Percentiles rank a stretch among this genome's conserved stretches.
These are phyloP conservation scores for Drosophila falleni DNA, from an alignment of 2,888 invertebrate species.

Conservation along the genomic window DNA sequence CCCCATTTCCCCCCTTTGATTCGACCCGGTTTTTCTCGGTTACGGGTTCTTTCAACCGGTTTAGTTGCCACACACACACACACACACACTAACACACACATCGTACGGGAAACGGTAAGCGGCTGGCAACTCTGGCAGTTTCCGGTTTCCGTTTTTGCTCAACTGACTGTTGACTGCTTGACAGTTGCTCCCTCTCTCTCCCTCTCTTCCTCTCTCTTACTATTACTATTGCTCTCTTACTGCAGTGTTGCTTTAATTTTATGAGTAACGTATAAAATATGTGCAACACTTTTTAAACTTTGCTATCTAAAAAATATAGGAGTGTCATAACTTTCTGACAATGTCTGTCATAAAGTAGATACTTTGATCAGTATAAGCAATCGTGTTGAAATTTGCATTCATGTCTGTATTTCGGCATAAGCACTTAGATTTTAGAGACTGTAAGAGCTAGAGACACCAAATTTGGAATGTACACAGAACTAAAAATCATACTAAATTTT, in stretches of 20 bases:
- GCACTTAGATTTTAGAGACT: neutral
- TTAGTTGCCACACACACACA: slow-evolving; percentile 25
- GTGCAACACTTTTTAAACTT: slow-evolving; percentile 35
- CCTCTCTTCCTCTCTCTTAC: neutral
- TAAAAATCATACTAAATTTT: too few species aligned
- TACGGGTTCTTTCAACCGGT: slow-evolving; percentile 18
- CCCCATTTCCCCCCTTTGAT: too few species aligned
- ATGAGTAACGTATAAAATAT: slow-evolving; percentile 38
- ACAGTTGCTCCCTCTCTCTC: slow-evolving; percentile 27
- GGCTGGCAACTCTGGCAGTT: slow-evolving; percentile 68
- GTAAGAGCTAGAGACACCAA: neutral
- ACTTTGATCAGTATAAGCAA: neutral
- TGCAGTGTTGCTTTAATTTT: slow-evolving; percentile 29
- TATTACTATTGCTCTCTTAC: neutral
- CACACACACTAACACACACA: slow-evolving; percentile 10
- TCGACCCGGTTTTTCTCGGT: slow-evolving; percentile 9
- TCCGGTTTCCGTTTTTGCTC: slow-evolving; percentile 66
- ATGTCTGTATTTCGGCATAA: too few species aligned
- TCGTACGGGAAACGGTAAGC: slow-evolving; percentile 64
- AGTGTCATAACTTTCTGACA: neutral
- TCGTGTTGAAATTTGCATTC: too few species aligned
- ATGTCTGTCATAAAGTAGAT: neutral
- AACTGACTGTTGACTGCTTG: slow-evolving; percentile 58
- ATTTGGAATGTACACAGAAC: neutral
- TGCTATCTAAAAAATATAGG: too few species aligned